Percentiles rank a stretch among this genome's conserved stretches.
phyloP scores from a whole-genome alignment of 1,140 invertebrate species.

The Zaprionus vittiger region DNA sequence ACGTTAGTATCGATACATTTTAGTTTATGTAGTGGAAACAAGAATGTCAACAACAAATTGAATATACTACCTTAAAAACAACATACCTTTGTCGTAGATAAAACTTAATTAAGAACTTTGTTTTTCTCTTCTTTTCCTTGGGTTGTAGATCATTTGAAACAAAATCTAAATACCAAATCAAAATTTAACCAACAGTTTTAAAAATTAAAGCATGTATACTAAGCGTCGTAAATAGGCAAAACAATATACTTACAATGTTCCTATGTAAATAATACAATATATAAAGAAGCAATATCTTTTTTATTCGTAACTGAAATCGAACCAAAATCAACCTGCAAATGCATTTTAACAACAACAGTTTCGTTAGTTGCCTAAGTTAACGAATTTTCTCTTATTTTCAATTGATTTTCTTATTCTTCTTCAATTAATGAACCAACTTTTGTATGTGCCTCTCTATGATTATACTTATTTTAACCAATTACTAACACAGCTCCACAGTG shows the following conservation, averaged over 20 bases:
- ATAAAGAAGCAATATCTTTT: conserved; percentile 30
- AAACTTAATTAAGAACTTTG: conserved; percentile 19
- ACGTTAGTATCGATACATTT: conserved; percentile 66
- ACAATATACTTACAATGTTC: conserved; percentile 35
- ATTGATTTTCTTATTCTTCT: conserved; percentile 29
- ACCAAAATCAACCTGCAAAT: conserved; percentile 11
- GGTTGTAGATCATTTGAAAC: conserved; percentile 56
- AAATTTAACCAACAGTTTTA: conserved; percentile 52
- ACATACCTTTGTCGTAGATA: conserved; percentile 46
- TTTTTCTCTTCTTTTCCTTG: conserved; percentile 41
- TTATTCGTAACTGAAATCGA: conserved; percentile 26
- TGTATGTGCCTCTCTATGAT: conserved; percentile 54
- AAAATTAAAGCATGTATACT: conserved; percentile 62
- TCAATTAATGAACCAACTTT: conserved; percentile 44
- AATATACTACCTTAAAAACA: conserved; percentile 14
- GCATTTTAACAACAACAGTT: conserved; percentile 55
- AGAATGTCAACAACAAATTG: conserved; percentile 16
- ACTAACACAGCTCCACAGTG: conserved; percentile 65
- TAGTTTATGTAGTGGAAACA: conserved; percentile 58
- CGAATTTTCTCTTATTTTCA: conserved; percentile 36
- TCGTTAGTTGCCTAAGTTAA: conserved; percentile 50
- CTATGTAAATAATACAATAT: conserved; percentile 68
- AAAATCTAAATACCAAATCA: conserved; percentile 28
- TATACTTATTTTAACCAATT: conserved; percentile 62
- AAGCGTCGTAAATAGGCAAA: conserved; percentile 54